Base-by-base conservation (phyloP, 2,888 invertebrate species). In the Deilephila elpenor region DNA sequence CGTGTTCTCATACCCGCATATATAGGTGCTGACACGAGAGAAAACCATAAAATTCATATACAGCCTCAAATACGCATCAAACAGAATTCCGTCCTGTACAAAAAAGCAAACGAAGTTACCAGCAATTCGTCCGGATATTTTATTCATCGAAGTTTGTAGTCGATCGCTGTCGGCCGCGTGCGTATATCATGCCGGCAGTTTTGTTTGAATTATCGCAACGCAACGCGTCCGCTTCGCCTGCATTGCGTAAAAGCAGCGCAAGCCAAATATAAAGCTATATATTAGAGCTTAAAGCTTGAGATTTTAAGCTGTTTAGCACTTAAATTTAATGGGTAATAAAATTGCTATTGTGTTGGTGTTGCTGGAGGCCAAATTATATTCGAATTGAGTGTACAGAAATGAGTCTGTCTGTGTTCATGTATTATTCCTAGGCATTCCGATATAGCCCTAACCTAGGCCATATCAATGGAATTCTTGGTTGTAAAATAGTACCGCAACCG, bases 121-220 rank as follows among this genome's bases (percentile, higher is more conserved):
- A 64, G 17, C 17, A 17, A 59, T 59, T 67, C 59, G 64, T 72
- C 34, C 25, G 53, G 5, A 72, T 72, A 67, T 59, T 72, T 73
- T 73, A 73, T 70, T 73, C 71, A 56, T 62, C 29, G 73, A 25
- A 51, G 61, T 73, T 73, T 71, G 70, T 61, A 56, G 70, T 61
- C 61, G 56, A 71, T 34, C 71, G 62, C 61, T 73, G 60, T 37
- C 34, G 34, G 20, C 59, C n/a, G 53, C 64, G 37, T 67, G 59
- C 64, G 64, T 67, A n/a, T 73, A 73, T 53, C 53, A 72, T 67
- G 7, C 37, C 25, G 67, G 44, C 67, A 64, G 64, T 59, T 73
- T 53, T 62, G 72, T 71, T 32, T 62, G 67, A 73, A 67, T 53
- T 71, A 71, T 62, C 62, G 56, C 56, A 56, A 62, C 62, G 56